Conservation (phyloP, 2,888 invertebrate genomes). For the Barypeithes pellucidus region DNA sequence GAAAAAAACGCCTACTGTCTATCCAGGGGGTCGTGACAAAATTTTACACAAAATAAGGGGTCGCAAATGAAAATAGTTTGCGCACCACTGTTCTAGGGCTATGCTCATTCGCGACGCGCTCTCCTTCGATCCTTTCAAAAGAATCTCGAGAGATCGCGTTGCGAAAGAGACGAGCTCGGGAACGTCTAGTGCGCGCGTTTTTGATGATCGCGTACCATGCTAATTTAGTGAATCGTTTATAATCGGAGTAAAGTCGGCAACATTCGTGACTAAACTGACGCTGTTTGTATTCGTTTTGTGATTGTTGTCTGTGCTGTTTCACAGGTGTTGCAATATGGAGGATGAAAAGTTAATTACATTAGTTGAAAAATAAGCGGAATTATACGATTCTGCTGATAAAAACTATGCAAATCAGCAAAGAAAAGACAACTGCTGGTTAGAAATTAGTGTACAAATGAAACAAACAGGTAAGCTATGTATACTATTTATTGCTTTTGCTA, state of each 20-base stretch:
- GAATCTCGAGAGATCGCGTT: constrained; percentile 3
- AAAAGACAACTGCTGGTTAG: not conserved
- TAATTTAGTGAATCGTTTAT: too few relatives aligned
- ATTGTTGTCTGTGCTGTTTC: too few relatives aligned
- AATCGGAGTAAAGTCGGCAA: too few relatives aligned
- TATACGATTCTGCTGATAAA: not conserved
- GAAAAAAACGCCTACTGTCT: too few relatives aligned
- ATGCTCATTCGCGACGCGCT: constrained; percentile 11
- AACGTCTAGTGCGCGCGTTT: constrained; percentile 1
- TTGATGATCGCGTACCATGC: too few relatives aligned
- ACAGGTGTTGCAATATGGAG: not conserved
- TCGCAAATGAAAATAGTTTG: too few relatives aligned
- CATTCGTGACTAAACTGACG: too few relatives aligned
- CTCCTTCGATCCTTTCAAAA: constrained; percentile 10
- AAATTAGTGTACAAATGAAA: not conserved
- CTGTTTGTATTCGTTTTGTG: too few relatives aligned
- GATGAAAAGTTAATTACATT: not conserved
- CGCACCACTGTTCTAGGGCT: constrained; percentile 14
- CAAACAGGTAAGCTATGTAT: not conserved
- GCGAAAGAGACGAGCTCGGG: constrained; percentile 7
- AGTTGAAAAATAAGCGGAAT: not conserved
- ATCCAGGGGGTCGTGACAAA: too few relatives aligned
- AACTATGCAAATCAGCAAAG: not conserved
- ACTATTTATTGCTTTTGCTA: not conserved
- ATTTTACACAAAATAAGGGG: too few relatives aligned